phyloP scores from a whole-genome alignment of 2,797 vertebrate species.

The Halcyon badia region DNA sequence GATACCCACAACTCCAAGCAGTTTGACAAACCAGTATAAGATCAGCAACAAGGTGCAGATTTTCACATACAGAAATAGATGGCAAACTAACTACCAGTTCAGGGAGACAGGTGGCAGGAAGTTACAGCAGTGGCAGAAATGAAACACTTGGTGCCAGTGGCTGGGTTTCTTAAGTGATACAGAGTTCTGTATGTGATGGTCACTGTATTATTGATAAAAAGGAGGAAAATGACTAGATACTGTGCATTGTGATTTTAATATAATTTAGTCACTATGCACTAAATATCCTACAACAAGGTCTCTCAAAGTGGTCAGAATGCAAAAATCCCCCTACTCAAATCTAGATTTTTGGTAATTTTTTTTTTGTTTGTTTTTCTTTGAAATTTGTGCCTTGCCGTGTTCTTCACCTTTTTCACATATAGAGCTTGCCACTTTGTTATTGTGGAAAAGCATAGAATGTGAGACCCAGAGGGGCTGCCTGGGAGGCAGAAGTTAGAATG shows the following conservation, averaged over 20 bases:
- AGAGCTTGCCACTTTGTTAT: background rate
- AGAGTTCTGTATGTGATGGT: background rate
- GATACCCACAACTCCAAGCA: background rate
- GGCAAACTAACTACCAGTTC: background rate
- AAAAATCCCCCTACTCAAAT: background rate
- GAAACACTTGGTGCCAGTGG: background rate
- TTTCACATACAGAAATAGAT: slow-evolving; percentile 10
- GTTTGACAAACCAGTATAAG: background rate
- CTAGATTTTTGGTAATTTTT: background rate
- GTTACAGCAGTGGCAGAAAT: background rate
- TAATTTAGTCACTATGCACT: background rate
- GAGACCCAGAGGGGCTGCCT: background rate
- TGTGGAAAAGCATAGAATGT: background rate
- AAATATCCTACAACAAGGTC: background rate
- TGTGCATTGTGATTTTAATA: background rate
- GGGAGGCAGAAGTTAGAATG: background rate
- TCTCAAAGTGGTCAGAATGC: background rate
- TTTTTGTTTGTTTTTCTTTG: background rate
- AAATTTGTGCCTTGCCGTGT: background rate
- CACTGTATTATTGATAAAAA: background rate
- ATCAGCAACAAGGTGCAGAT: background rate
- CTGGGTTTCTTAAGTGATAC: background rate
- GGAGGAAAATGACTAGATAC: background rate
- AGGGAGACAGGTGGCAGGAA: background rate
- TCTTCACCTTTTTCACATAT: background rate